Base-by-base conservation (phyloP, 2,888 invertebrate genomes). In the Brenthis ino region DNA sequence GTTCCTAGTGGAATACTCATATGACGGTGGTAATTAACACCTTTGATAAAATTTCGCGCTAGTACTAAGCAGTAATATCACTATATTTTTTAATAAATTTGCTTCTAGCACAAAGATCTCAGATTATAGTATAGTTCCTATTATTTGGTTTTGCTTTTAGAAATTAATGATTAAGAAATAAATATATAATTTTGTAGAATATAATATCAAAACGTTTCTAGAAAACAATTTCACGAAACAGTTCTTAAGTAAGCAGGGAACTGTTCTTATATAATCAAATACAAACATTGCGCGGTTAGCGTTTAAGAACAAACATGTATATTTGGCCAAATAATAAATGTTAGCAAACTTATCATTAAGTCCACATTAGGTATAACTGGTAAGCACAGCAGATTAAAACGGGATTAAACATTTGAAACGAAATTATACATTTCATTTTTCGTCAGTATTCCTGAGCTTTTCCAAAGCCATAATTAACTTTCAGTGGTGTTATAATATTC, bases 251-350 rank as follows among this genome's bases (percentile, higher is more conserved):
- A 56, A 61, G 43, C 48, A 67, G 55, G 28, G 43, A 61, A 68
- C 65, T 67, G 33, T 70, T 71, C 57, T 68, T 55, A 65, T 61
- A 61, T 65, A 57, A 63, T 57, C 56, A 63, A 65, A 68, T 24
- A 56, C 57, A 63, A 67, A 67, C 57, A 67, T 56, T 43, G 37
- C 51, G n/a, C 50, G 63, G 67, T 67, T 63, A 63, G 63, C 56
- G 48, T 65, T 57, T 14, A 50, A 51, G 37, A 56, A 47, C 24
- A 63, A 63, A 60, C 60, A 60, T 47, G 16, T 51, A 60, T 67
- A 50, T 67, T 70, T 70, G 60, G 60, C 54, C 67, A 64, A 37
- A n/a, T 48, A 60, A 67, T 67, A 54, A 58, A 61, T 55, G 61
- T n/a, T 33, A 47, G 67, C 56, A 50, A 61, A 67, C 51, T 57